phyloP scores from a whole-genome alignment of 2,113 vertebrate species.

The Motacilla tschutschensis region DNA sequence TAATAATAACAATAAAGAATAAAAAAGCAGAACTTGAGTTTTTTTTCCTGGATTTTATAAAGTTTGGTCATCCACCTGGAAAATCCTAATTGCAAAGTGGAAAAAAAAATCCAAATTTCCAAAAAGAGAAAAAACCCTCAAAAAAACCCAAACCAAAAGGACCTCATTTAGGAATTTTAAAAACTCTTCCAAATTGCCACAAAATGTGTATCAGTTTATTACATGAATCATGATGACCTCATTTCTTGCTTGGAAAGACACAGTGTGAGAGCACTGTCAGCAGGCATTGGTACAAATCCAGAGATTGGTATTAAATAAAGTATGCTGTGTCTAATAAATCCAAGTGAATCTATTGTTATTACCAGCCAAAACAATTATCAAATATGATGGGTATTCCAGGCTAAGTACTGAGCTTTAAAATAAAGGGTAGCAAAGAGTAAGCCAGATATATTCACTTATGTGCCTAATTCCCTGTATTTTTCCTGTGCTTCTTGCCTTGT shows the following conservation, averaged over 20 bases:
- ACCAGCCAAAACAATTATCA: not conserved
- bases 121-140: not conserved
- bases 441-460: not conserved
- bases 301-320: conserved; percentile 21
- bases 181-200: not conserved
- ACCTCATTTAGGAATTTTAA: not conserved
- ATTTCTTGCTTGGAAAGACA: conserved; percentile 18
- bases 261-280: not conserved
- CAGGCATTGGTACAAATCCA: not conserved
- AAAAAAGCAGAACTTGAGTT: not conserved
- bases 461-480: not conserved
- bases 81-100: not conserved
- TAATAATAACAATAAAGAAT: too few relatives aligned
- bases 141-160: not conserved
- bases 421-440: not conserved
- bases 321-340: conserved; percentile 1
- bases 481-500: not conserved
- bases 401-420: not conserved
- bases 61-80: not conserved
- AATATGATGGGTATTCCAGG: not conserved
- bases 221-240: not conserved
- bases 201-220: not conserved
- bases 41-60: not conserved
- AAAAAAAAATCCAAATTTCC: not conserved
- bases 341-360: not conserved